phyloP scores from a whole-genome alignment of 2,113 vertebrate species.

The Paedocypris sp. region DNA sequence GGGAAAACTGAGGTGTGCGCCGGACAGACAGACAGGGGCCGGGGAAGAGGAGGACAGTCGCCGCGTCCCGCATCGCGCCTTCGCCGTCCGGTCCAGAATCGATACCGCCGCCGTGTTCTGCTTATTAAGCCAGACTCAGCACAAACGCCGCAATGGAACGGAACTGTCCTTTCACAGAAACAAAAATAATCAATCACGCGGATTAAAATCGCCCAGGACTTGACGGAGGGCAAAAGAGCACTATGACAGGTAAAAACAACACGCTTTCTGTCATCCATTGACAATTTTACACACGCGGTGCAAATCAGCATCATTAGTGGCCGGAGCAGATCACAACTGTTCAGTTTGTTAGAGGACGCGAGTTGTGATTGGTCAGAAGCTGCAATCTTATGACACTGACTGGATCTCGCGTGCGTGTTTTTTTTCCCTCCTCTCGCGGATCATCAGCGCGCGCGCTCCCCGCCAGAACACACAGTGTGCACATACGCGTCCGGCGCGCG shows the following conservation, averaged over 20 bases:
- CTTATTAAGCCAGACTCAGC: conserved; percentile 4
- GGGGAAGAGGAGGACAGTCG: neutral
- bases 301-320: no score
- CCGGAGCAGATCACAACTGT: neutral
- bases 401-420: conserved; percentile 46
- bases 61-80: conserved; percentile 11
- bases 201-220: conserved; percentile 5
- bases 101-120: conserved; percentile 20
- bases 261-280: no score
- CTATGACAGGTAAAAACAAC: conserved; percentile 60
- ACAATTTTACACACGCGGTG: no score
- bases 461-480: conserved; percentile 48
- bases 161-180: conserved; percentile 1
- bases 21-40: neutral
- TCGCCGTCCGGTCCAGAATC: conserved; percentile 27
- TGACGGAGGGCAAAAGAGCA: conserved; percentile 29
- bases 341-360: neutral
- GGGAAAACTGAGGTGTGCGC: conserved; percentile 11
- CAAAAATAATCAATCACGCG: neutral
- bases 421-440: conserved; percentile 19
- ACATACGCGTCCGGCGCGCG: conserved; percentile 55
- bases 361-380: neutral
- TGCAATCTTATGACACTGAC: neutral
- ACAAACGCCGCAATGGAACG: conserved; percentile 6
- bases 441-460: conserved; percentile 47